Percentiles rank a stretch among this genome's conserved stretches.
These are phyloP conservation scores for Xylocampa areola DNA, from an alignment of 2,888 invertebrate species.

Conservation along the genomic window DNA sequence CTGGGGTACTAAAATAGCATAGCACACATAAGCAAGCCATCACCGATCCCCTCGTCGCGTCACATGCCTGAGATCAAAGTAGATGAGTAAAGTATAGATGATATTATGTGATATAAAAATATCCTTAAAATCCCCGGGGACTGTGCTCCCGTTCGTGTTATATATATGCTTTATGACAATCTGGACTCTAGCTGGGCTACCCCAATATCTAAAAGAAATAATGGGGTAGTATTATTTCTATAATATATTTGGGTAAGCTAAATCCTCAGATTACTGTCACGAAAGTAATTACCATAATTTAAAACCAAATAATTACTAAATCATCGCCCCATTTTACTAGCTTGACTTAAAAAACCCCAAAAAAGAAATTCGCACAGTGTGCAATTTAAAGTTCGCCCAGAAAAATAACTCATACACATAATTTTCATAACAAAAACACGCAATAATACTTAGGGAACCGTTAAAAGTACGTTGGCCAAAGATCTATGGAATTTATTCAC, in stretches of 20 bases:
- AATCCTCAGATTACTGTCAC: too few species aligned
- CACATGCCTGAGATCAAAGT: slow-evolving; percentile 46
- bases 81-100: slow-evolving; percentile 17
- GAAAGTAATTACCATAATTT: too few species aligned
- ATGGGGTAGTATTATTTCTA: too few species aligned
- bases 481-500: slow-evolving; percentile 78
- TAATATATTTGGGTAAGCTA: too few species aligned
- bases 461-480: slow-evolving; percentile 77
- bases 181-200: slow-evolving; percentile 6
- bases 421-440: slow-evolving; percentile 74
- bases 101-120: slow-evolving; percentile 14
- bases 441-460: slow-evolving; percentile 72
- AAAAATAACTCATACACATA: slow-evolving; percentile 61
- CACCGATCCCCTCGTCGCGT: slow-evolving; percentile 35
- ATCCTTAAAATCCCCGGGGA: slow-evolving; percentile 8
- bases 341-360: slow-evolving; percentile 36
- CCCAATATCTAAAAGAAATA: too few species aligned
- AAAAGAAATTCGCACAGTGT: slow-evolving; percentile 24
- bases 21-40: slow-evolving; percentile 31
- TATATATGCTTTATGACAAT: slow-evolving; percentile 7
- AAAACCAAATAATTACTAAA: neutral
- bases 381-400: slow-evolving; percentile 38
- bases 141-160: slow-evolving; percentile 4
- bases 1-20: slow-evolving; percentile 43
- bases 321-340: slow-evolving; percentile 11